phyloP scores from a whole-genome alignment of 2,888 invertebrate genomes.

The Eristalis pertinax region DNA sequence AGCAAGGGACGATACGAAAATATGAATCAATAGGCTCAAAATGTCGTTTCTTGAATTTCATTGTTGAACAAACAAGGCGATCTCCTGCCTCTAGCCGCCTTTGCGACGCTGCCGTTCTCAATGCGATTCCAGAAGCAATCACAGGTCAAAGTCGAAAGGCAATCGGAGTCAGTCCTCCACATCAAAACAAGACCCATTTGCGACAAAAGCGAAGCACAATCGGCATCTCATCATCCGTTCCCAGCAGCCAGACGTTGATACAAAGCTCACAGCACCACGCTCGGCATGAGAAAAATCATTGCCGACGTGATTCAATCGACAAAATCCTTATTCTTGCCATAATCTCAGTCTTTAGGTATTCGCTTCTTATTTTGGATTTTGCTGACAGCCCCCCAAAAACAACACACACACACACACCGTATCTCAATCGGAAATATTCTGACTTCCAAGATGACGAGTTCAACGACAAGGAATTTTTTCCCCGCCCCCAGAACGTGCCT shows the following conservation, averaged over 20 bases:
- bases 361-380: constrained; percentile 22
- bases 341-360: constrained; percentile 16
- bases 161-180: no score
- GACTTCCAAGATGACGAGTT: constrained; percentile 25
- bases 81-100: no score
- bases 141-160: no score
- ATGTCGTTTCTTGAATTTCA: no score
- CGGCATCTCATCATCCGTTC: background rate
- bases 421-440: constrained; percentile 43
- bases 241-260: background rate
- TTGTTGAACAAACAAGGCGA: no score
- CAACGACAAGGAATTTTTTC: constrained; percentile 2
- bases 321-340: constrained; percentile 13
- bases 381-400: constrained; percentile 33
- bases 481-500: constrained; percentile 12
- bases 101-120: no score
- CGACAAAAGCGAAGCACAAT: background rate
- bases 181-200: no score
- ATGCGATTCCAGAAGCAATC: no score
- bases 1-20: no score
- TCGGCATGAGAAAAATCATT: background rate
- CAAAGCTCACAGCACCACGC: background rate
- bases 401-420: constrained; percentile 12
- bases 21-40: no score
- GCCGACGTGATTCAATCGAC: constrained; percentile 30